Conservation (phyloP, 2,113 vertebrate species). For the Condylura cristata region DNA sequence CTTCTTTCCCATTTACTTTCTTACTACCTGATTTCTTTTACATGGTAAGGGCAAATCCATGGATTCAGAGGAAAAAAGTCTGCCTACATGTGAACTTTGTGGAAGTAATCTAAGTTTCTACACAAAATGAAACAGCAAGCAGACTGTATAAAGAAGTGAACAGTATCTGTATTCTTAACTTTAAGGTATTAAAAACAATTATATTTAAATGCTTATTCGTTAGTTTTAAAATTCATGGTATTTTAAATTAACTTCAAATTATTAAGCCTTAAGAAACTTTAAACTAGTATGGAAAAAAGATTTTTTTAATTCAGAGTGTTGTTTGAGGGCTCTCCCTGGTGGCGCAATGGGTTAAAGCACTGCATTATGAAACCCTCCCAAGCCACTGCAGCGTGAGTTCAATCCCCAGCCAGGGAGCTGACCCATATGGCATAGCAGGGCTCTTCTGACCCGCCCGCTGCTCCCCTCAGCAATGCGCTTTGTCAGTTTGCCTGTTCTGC, state of each 20-base stretch:
- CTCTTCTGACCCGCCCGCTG: no score
- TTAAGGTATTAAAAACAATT: background rate
- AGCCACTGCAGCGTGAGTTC: no score
- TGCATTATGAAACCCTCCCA: no score
- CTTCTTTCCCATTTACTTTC: background rate
- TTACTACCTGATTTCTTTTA: background rate
- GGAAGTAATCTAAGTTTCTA: background rate
- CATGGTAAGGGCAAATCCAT: background rate
- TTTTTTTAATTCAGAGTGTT: background rate
- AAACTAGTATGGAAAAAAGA: background rate
- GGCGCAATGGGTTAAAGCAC: no score
- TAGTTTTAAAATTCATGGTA: slow-evolving; percentile 52
- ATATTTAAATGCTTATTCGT: background rate
- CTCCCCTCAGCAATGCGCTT: no score
- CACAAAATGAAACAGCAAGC: slow-evolving; percentile 39
- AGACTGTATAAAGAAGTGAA: background rate
- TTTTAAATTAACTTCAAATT: background rate
- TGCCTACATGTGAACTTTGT: background rate
- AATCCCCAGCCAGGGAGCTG: no score
- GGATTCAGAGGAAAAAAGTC: slow-evolving; percentile 17
- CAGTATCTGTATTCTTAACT: background rate
- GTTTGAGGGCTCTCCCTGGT: no score
- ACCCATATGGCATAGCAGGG: no score
- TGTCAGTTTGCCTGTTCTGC: no score
- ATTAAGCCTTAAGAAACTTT: background rate